These are phyloP conservation scores for Python bivittatus DNA, from an alignment of 2,113 vertebrate species.

Conservation along the genomic window DNA sequence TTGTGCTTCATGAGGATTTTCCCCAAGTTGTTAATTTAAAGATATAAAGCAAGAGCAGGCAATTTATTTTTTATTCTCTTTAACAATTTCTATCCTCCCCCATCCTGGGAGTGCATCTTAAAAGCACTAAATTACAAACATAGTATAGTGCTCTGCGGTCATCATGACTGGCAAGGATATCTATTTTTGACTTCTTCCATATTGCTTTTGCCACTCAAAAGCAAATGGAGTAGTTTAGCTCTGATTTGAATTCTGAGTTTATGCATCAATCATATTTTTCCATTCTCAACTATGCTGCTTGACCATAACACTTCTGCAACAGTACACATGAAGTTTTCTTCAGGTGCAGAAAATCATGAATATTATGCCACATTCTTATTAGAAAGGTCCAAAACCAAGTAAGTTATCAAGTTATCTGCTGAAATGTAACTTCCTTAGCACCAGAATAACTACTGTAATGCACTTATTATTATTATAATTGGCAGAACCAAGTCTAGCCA, in stretches of 20 bases:
- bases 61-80: not conserved
- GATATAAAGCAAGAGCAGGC: not conserved
- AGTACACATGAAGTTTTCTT: not conserved
- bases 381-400: not conserved
- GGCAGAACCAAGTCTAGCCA: not conserved
- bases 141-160: not conserved
- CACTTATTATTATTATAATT: not conserved
- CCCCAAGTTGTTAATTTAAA: not conserved
- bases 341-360: not conserved
- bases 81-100: not conserved
- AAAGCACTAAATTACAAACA: not conserved
- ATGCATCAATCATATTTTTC: not conserved
- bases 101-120: not conserved
- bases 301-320: not conserved
- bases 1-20: not conserved
- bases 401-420: not conserved
- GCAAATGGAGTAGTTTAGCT: not conserved
- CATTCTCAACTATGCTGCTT: not conserved
- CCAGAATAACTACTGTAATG: not conserved
- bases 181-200: not conserved
- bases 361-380: not conserved
- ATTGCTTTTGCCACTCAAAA: not conserved
- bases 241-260: not conserved
- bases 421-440: not conserved
- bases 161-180: not conserved